Percentiles rank a stretch among this genome's conserved stretches.
phyloP scores from a whole-genome alignment of 1,140 invertebrate genomes.

The Pachypeltis micranthus region DNA sequence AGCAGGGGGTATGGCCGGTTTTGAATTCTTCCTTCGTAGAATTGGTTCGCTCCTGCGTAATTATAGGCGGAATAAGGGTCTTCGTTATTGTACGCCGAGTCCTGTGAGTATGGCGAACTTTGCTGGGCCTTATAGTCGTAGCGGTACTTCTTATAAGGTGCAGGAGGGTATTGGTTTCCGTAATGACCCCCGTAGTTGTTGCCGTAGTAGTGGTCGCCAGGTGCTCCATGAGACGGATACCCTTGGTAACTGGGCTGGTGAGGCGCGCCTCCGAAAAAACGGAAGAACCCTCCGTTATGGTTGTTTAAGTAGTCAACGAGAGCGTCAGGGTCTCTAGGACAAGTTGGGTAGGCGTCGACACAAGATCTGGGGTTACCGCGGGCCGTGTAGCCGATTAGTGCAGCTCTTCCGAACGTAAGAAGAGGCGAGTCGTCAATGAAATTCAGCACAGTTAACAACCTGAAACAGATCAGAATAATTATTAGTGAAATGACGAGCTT shows the following conservation, averaged over 20 bases:
- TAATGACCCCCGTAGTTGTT: background rate
- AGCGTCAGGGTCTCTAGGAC: conserved; percentile 56
- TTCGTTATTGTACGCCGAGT: background rate
- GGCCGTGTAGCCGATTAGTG: conserved; percentile 52
- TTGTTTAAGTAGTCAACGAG: conserved; percentile 70
- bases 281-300: conserved; percentile 72
- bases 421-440: conserved; percentile 44
- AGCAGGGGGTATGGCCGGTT: conserved; percentile 10
- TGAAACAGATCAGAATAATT: conserved; percentile 32
- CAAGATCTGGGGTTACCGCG: conserved; percentile 47
- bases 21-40: conserved; percentile 19
- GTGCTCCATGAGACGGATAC: background rate
- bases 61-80: conserved; percentile 9
- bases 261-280: conserved; percentile 46
- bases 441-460: conserved; percentile 38
- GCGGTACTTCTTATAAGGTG: background rate
- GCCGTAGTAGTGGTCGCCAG: background rate
- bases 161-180: background rate
- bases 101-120: background rate
- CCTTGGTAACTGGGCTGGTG: background rate
- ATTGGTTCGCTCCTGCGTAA: conserved; percentile 16
- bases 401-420: conserved; percentile 55
- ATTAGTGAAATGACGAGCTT: no score
- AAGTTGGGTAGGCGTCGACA: conserved; percentile 51
- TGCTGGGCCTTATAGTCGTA: background rate